These are phyloP conservation scores for Chaenodraco wilsoni DNA, from an alignment of 2,797 vertebrate species.

Conservation along the genomic window DNA sequence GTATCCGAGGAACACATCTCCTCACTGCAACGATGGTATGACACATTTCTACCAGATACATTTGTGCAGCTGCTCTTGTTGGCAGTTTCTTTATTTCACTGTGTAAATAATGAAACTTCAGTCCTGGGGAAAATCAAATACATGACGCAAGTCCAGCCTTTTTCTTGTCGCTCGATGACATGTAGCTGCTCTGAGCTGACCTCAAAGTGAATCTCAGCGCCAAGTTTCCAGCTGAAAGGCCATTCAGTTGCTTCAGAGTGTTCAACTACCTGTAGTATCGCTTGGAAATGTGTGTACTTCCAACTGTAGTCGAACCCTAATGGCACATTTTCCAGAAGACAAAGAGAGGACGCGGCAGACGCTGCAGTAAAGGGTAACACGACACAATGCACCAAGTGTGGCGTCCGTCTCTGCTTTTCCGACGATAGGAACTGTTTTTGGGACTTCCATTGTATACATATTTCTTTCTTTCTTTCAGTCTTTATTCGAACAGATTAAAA, in stretches of 20 bases:
- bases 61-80: conserved; percentile 71
- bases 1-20: conserved; percentile 55
- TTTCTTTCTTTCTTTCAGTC: too few relatives aligned
- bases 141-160: conserved; percentile 18
- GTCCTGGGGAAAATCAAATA: conserved; percentile 35
- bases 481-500: too few relatives aligned
- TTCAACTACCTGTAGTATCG: conserved; percentile 18
- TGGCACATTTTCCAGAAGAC: too few relatives aligned
- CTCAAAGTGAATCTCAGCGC: conserved; percentile 25
- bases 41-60: conserved; percentile 52
- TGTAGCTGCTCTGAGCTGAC: conserved; percentile 33
- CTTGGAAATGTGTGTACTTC: conserved; percentile 9
- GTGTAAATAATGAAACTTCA: conserved; percentile 48
- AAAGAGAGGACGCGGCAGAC: too few relatives aligned
- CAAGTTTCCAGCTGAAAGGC: conserved; percentile 27
- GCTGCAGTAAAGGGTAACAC: too few relatives aligned
- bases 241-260: conserved; percentile 28
- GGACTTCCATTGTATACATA: too few relatives aligned
- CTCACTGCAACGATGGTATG: conserved; percentile 37
- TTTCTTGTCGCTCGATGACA: conserved; percentile 23
- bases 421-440: too few relatives aligned
- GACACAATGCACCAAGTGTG: too few relatives aligned
- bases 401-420: too few relatives aligned
- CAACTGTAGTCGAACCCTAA: neutral
- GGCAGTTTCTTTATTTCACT: conserved; percentile 47